Percentiles rank a stretch among this genome's conserved stretches.
Conservation (phyloP, 2,888 invertebrate species). For the Lithosia quadra region DNA sequence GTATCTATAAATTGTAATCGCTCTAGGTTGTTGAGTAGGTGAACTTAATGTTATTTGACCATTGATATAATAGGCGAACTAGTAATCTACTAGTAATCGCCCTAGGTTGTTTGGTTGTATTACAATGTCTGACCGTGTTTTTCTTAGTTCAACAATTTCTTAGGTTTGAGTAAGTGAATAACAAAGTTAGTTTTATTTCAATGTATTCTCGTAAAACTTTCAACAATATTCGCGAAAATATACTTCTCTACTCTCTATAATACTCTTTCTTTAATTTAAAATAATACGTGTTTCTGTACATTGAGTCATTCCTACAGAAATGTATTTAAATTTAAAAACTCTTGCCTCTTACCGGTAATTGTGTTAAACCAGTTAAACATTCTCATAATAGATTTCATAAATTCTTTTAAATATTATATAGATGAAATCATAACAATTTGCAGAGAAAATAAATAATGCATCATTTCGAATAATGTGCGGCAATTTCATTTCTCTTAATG, state of each 20-base stretch:
- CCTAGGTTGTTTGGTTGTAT: background rate
- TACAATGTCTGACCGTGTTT: too few relatives aligned
- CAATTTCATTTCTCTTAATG: conserved; percentile 5
- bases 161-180: background rate
- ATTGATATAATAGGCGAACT: background rate
- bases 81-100: background rate
- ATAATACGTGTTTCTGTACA: background rate
- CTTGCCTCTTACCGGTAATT: background rate
- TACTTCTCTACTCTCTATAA: background rate
- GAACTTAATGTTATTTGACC: background rate
- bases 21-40: too few relatives aligned
- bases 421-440: conserved; percentile 1
- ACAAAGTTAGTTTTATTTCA: background rate
- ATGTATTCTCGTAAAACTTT: background rate
- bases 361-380: too few relatives aligned
- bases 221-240: background rate
- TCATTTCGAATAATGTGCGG: conserved; percentile 1
- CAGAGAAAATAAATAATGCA: background rate
- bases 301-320: background rate
- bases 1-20: too few relatives aligned
- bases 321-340: background rate
- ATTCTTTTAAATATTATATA: background rate
- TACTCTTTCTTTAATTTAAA: background rate
- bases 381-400: conserved; percentile 1
- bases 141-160: background rate